Base-by-base conservation (phyloP, 2,888 invertebrate genomes). In the Mesochorus sp. region DNA sequence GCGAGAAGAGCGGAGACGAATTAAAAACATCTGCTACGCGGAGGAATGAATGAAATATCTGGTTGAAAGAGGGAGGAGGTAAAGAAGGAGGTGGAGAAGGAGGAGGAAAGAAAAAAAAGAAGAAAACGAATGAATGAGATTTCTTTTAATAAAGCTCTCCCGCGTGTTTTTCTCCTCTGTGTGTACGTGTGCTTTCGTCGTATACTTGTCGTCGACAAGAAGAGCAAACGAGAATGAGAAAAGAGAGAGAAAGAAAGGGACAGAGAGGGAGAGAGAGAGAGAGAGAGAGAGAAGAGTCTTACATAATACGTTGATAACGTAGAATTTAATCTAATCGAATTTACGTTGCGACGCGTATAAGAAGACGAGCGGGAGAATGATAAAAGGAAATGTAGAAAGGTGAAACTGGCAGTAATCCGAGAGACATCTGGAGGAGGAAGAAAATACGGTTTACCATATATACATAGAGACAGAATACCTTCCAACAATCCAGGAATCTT, bases 321-420 rank as follows among this genome's bases (percentile, higher is more conserved):
- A 61, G 75, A 79, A 79, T 79, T 75, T 79, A 79, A 79, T 79
- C 71, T 66, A 74, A 79, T 71, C 75, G 66, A 75, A 79, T 79
- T 66, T 74, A 75, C 74, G 74, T 79, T 79, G 44, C 61, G 71
- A 42, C 47, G 51, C 59, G 28, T 66, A 70, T 44, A 59, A 42
- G 70, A 59, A 14, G 39, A 28, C 10, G 42, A 57, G 26, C 24
- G 17, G 24, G 21, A 47, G 24, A 3, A 12, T 31, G 8, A 61
- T 61, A 66, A 66, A 71, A 75, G 66, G 17, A 71, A 55, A 71
- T 17, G n/a, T 70, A 26, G 79, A 79, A 75, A 71, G 21, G 64
- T 66, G 78, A 74, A 66, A 64, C 55, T 44, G 51, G 51, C 34
- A 44, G 51, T 28, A 21, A 19, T 24, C n/a, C 37, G 37, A 55